Conservation (phyloP, 2,888 invertebrate species). For the Scelioninae gen. 1 region DNA sequence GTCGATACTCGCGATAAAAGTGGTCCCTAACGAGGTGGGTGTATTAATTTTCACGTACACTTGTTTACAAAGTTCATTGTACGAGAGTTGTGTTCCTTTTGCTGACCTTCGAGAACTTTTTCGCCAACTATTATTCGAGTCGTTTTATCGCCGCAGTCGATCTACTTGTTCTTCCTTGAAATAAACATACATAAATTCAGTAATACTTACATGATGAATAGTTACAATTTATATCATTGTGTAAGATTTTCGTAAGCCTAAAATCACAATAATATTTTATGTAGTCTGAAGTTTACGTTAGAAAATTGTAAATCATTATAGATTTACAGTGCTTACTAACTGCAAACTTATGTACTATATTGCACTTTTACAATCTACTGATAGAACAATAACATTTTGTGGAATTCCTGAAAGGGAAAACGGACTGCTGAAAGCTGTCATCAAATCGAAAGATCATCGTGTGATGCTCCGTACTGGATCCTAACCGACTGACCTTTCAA, state of each 20-base stretch:
- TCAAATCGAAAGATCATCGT: constrained; percentile 48
- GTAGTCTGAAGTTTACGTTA: too few species aligned
- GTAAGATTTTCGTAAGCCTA: constrained; percentile 6
- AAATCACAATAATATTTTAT: too few species aligned
- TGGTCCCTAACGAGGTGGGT: constrained; percentile 25
- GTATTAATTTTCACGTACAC: constrained; percentile 49
- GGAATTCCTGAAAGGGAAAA: constrained; percentile 34
- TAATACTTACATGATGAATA: constrained; percentile 24
- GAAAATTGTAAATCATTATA: not conserved
- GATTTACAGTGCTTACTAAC: not conserved
- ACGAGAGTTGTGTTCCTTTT: constrained; percentile 46
- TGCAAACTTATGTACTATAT: too few species aligned
- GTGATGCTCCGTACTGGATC: constrained; percentile 39
- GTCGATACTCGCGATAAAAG: constrained; percentile 5
- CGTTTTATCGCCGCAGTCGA: constrained; percentile 27
- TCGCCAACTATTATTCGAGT: constrained; percentile 34
- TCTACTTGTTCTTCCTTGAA: constrained; percentile 45
- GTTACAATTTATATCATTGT: constrained; percentile 5
- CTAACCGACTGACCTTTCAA: constrained; percentile 70
- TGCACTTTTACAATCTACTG: too few species aligned
- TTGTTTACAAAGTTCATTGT: constrained; percentile 25
- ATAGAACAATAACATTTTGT: not conserved
- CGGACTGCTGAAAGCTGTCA: constrained; percentile 47
- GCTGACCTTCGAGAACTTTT: constrained; percentile 59
- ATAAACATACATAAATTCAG: constrained; percentile 45